phyloP scores from a whole-genome alignment of 2,113 vertebrate species.

The Gymnobelideus leadbeateri region DNA sequence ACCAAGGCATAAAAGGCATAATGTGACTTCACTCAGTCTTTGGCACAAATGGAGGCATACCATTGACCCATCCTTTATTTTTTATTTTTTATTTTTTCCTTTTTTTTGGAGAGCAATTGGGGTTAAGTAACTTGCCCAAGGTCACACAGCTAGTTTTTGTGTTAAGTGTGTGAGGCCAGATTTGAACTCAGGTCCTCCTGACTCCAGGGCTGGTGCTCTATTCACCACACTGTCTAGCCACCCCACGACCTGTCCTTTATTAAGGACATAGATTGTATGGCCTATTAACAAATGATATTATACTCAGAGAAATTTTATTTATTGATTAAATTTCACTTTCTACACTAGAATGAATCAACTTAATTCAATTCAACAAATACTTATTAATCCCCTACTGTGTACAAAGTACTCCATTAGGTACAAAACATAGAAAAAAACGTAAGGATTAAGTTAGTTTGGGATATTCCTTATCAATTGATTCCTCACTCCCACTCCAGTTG shows the following conservation, averaged over 20 bases:
- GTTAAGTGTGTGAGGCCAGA: no score
- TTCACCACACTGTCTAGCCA: no score
- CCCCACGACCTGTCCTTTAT: not conserved
- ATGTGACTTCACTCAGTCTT: not conserved
- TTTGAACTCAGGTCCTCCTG: no score
- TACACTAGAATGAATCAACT: not conserved
- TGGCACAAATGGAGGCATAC: not conserved
- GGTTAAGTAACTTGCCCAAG: no score
- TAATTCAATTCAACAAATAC: not conserved
- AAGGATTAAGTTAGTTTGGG: not conserved
- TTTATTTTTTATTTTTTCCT: no score
- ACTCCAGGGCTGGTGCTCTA: no score
- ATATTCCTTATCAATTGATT: not conserved
- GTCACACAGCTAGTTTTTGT: no score
- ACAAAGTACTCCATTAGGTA: not conserved
- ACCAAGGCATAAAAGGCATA: not conserved
- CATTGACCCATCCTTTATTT: not conserved
- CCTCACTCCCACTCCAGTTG: not conserved
- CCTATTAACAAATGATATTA: not conserved
- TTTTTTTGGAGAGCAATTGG: no score
- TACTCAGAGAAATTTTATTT: not conserved
- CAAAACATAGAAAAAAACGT: not conserved
- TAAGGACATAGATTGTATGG: not conserved
- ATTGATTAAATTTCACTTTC: not conserved
- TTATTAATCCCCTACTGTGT: not conserved